Base-by-base conservation (phyloP, 2,888 invertebrate species). In the Julus scanicus region DNA sequence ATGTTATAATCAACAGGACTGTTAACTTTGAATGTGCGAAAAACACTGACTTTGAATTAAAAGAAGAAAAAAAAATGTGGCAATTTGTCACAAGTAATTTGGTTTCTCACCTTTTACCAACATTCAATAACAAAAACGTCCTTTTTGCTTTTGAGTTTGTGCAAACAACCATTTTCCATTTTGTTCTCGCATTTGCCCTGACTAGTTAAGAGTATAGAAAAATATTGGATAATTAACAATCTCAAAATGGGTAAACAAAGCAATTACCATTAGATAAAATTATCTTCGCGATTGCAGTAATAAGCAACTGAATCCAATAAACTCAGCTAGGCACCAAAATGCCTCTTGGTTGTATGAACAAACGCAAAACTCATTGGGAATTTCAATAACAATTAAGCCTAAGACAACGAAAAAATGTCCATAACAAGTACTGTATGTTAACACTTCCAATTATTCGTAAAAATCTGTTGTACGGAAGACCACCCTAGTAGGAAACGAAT, bases 131-230 rank as follows among this genome's bases (percentile, higher is more conserved):
- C 80, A 80, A 80, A 80, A 80, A 80, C 29, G 80, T 80, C 80
- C 80, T 37, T 15, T 37, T 80, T 39, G 80, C 37, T 37, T 80
- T 80, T 80, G 80, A 80, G 80, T 80, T 80, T 80, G 80, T 37
- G 37, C 80, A 80, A 39, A 80, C 80, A 80, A 80, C 80, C 80
- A 80, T 80, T 80, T 80, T 80, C 80, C 80, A 80, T 80, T 80
- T 80, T 80, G 80, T 37, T 80, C 80, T 80, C 80, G 29, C 80
- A 80, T 80, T 80, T 80, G 80, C 80, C 80, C 80, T 80, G 80
- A 80, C 80, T 80, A 80, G 80, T 80, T 80, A 39, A 80, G 17
- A 80, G 37, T 39, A 80, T 80, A 80, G 80, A 80, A 80, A 80
- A 80, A 37, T 80, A 80, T 80, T 80, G 80, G 80, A 80, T 80